Conservation (phyloP, 2,888 invertebrate genomes). For the Magallana nippona region DNA sequence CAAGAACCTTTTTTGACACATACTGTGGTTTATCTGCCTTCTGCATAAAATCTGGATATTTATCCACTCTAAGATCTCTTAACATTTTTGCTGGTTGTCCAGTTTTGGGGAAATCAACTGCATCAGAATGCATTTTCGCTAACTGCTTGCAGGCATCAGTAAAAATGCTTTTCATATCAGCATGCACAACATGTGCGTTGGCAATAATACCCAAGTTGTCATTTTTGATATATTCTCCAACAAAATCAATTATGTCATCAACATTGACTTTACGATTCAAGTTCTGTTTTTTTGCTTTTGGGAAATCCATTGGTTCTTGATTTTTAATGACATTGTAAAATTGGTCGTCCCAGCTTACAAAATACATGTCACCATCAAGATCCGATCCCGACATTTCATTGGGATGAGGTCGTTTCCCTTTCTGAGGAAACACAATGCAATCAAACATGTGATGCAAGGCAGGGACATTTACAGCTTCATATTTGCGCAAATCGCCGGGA, state of each 20-base stretch:
- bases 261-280: slow-evolving; percentile 3
- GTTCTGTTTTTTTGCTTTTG: neutral
- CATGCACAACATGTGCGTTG: slow-evolving; percentile 44
- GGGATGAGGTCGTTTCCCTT: slow-evolving; percentile 79
- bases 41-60: slow-evolving; percentile 45
- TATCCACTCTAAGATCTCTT: slow-evolving; percentile 36
- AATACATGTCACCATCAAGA: slow-evolving; percentile 80
- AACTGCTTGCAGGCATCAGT: slow-evolving; percentile 7
- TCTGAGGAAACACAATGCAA: slow-evolving; percentile 79
- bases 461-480: slow-evolving; percentile 67
- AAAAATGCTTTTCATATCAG: slow-evolving; percentile 38
- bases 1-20: slow-evolving; percentile 33
- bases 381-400: slow-evolving; percentile 80
- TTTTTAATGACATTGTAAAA: slow-evolving; percentile 25
- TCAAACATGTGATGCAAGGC: slow-evolving; percentile 74
- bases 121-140: slow-evolving; percentile 43
- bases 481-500: slow-evolving; percentile 78
- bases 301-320: slow-evolving; percentile 41
- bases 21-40: slow-evolving; percentile 40
- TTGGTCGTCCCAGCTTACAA: slow-evolving; percentile 76
- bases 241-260: slow-evolving; percentile 34
- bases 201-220: slow-evolving; percentile 41
- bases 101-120: slow-evolving; percentile 45
- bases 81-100: slow-evolving; percentile 40
- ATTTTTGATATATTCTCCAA: slow-evolving; percentile 40